A percentile compares a stretch with the other conserved stretches of the same genome.
Conservation (phyloP, 1,140 invertebrate genomes). For the Streblospio benedicti region DNA sequence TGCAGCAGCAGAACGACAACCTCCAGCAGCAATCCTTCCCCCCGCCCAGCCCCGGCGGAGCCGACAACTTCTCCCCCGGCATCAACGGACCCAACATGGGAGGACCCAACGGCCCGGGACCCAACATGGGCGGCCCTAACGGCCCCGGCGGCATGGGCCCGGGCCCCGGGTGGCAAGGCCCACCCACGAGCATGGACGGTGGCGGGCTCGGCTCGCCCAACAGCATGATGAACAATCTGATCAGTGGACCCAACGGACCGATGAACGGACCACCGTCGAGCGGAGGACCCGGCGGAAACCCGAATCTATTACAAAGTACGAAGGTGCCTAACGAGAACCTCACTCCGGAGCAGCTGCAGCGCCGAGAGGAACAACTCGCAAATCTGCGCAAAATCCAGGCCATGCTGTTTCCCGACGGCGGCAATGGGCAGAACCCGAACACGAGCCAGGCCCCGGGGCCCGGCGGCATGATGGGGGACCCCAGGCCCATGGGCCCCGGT, state of each 20-base stretch:
- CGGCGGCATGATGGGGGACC: constrained; percentile 7
- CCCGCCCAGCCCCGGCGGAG: constrained; percentile 7
- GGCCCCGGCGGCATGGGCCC: constrained; percentile 20
- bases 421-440: constrained; percentile 26
- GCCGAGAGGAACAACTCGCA: constrained; percentile 82
- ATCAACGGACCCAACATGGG: background rate
- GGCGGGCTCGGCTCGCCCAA: constrained; percentile 16
- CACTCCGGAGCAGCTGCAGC: constrained; percentile 88
- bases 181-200: constrained; percentile 4
- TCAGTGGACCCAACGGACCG: constrained; percentile 8
- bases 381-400: constrained; percentile 85
- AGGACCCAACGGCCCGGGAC: too few relatives aligned
- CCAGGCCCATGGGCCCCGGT: constrained; percentile 6
- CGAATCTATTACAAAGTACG: constrained; percentile 32
- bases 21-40: constrained; percentile 28
- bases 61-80: constrained; percentile 1
- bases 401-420: constrained; percentile 82
- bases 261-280: too few relatives aligned
- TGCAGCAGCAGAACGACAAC: constrained; percentile 40
- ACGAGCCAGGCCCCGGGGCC: constrained; percentile 17
- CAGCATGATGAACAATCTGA: constrained; percentile 17
- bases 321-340: constrained; percentile 81
- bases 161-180: constrained; percentile 1
- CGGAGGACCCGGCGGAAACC: background rate
- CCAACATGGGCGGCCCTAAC: constrained; percentile 17